Evolutionary conservation across 1,140 invertebrate species (phyloP).

Genomic region (Drosophila aff.): DNA sequence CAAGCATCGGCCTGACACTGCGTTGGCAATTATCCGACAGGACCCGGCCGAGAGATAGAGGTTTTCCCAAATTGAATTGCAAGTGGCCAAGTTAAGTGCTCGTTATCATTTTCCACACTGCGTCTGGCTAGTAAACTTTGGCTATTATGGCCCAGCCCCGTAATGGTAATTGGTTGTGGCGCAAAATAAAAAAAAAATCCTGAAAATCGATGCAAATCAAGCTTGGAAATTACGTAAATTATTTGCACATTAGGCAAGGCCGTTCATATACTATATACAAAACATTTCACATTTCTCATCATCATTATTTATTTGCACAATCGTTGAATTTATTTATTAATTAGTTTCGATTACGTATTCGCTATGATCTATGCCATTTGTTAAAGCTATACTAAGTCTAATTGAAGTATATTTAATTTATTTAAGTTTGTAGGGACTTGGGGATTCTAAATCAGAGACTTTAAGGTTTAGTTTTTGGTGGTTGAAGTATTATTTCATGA

Average conservation of each 20-base stretch:
- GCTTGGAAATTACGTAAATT: slow-evolving; percentile 7
- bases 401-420: not conserved
- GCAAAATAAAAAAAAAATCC: slow-evolving; percentile 10
- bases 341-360: slow-evolving; percentile 45
- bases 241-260: slow-evolving; percentile 14
- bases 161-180: slow-evolving; percentile 32
- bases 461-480: not conserved
- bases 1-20: slow-evolving; percentile 31
- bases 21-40: slow-evolving; percentile 40
- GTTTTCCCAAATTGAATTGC: slow-evolving; percentile 66
- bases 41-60: slow-evolving; percentile 7
- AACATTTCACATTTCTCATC: slow-evolving; percentile 26
- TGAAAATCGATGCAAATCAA: slow-evolving; percentile 46
- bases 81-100: slow-evolving; percentile 59
- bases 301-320: slow-evolving; percentile 57
- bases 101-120: slow-evolving; percentile 61
- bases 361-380: slow-evolving; percentile 31
- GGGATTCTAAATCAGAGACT: not conserved
- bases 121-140: slow-evolving; percentile 35
- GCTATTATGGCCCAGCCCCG: slow-evolving; percentile 42
- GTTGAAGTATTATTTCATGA: not conserved
- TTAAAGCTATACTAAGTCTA: slow-evolving; percentile 3
- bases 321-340: slow-evolving; percentile 35
- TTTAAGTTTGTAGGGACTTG: not conserved
- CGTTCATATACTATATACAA: not conserved